Evolutionary conservation across 2,113 vertebrate genomes (phyloP), one percentile per base, ranked within the genome.

Genomic region (Glaucomys volans): DNA sequence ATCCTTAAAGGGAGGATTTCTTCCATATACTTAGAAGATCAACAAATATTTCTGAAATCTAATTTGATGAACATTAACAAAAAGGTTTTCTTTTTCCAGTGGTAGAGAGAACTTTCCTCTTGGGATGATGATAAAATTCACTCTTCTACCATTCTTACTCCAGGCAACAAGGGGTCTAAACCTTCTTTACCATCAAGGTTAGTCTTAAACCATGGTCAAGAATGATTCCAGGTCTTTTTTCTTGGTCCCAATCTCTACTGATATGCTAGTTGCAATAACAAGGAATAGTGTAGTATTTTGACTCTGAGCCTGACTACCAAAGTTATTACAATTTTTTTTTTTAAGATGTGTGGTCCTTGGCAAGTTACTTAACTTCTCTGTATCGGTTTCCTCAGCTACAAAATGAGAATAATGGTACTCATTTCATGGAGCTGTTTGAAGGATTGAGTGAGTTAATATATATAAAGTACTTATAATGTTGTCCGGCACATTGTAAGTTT

Each of bases 21-120:
- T 71, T 93, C 35, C 52, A 2, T 71, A 42, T 8, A 88, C 85
- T 72, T 8, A 89, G 40, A 92, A 92, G 20, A 8, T 87, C n/a
- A 57, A 42, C n/a, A 97, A 28, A 40, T 92, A 47, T 76, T 96
- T 92, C 44, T 96, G 85, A 77, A 74, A 47, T 67, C 50, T 92
- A 69, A 76, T 89, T 85, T 77, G 86, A 57, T 87, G 26, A 92
- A 40, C 37, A 14, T 37, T 96, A 76, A 95, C n/a, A 52, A 35
- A 88, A 59, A 80, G 37, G 52, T 88, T 67, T 84, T 32, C 77
- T 97, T 72, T 69, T 54, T 50, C 75, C 47, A 81, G 69, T 75
- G 35, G 37, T 64, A 16, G 47, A 37, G 26, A 90, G 30, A 64
- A 42, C 42, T 90, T 87, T 64, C 30, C 42, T 87, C 24, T 86